Percentiles rank a stretch among this genome's conserved stretches.
Evolutionary conservation across 1,140 invertebrate genomes (phyloP).

Genomic region (Mya arenaria): DNA sequence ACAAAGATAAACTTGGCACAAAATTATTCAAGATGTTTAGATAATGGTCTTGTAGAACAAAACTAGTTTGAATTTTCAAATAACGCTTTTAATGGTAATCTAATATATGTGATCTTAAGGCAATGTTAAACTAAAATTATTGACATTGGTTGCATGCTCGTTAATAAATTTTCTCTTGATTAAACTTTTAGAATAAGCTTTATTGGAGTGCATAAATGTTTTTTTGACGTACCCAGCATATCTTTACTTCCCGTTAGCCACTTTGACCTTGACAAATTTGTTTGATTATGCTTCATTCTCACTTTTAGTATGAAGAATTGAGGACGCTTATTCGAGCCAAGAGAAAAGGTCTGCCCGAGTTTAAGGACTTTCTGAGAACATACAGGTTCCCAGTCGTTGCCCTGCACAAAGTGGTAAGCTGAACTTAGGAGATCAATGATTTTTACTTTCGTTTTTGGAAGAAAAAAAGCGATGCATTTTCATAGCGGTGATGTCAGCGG

Average conservation of each 20-base stretch:
- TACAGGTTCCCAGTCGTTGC: conserved; percentile 62
- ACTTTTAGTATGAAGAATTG: conserved; percentile 71
- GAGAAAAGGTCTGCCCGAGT: conserved; percentile 63
- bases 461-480: too few species aligned
- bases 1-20: too few species aligned
- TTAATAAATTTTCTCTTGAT: not conserved
- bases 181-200: not conserved
- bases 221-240: not conserved
- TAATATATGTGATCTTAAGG: not conserved
- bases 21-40: too few species aligned
- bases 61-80: too few species aligned
- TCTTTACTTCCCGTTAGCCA: not conserved
- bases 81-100: not conserved
- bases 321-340: conserved; percentile 64
- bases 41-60: too few species aligned
- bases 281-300: not conserved
- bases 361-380: conserved; percentile 57
- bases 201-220: not conserved
- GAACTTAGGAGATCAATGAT: not conserved
- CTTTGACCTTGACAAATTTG: not conserved
- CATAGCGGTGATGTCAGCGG: too few species aligned
- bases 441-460: too few species aligned
- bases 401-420: conserved; percentile 65
- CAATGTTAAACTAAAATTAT: not conserved
- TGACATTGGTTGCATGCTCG: not conserved